A percentile compares a stretch with the other conserved stretches of the same genome.
Conservation (phyloP, 1,140 invertebrate species). For the Formica exsecta region DNA sequence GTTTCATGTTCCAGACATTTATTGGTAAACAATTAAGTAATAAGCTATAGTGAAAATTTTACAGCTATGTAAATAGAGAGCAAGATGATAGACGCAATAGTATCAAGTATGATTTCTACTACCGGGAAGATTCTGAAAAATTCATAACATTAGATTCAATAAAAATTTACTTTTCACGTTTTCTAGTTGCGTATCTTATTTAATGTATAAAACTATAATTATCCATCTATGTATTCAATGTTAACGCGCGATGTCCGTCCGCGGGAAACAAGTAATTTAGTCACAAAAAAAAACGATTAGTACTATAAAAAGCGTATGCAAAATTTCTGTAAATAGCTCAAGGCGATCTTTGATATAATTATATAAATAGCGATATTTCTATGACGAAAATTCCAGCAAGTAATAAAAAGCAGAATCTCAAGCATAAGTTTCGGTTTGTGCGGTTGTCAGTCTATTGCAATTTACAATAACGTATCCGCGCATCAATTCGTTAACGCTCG, state of each 20-base stretch:
- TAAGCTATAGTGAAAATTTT: constrained; percentile 43
- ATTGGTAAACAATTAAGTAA: constrained; percentile 40
- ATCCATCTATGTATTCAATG: background rate
- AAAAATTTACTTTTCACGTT: background rate
- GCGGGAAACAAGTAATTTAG: constrained; percentile 14
- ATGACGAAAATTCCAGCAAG: background rate
- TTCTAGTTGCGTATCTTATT: background rate
- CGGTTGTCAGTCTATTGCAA: background rate
- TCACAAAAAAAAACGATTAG: background rate
- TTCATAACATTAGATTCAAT: background rate
- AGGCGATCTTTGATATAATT: constrained; percentile 15
- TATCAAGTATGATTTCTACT: background rate
- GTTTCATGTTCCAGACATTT: background rate
- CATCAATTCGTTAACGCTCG: background rate
- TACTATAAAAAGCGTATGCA: background rate
- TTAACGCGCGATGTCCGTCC: background rate
- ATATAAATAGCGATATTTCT: background rate
- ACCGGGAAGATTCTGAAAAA: background rate
- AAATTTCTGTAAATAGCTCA: constrained; percentile 6
- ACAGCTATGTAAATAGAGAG: constrained; percentile 25
- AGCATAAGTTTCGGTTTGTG: background rate
- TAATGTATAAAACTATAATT: background rate
- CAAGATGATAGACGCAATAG: background rate
- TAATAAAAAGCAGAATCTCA: constrained; percentile 8
- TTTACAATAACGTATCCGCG: background rate